Evolutionary conservation across 2,797 vertebrate genomes (phyloP).

Genomic region (Rostrhamus sociabilis): DNA sequence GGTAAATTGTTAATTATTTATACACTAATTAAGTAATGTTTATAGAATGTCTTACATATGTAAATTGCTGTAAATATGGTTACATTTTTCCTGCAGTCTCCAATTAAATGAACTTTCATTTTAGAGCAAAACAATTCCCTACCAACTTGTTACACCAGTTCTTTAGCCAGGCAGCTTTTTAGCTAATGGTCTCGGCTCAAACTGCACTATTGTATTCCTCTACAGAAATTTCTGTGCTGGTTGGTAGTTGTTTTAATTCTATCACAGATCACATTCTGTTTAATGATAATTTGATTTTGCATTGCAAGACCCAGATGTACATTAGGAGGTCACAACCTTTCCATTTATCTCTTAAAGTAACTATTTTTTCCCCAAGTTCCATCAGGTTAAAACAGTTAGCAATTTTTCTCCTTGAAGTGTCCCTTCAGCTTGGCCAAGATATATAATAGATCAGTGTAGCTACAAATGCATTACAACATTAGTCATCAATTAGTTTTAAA

Average conservation of each 20-base stretch:
- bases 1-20: conserved; percentile 47
- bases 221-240: conserved; percentile 15
- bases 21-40: conserved; percentile 32
- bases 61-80: conserved; percentile 38
- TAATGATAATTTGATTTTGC: conserved; percentile 80
- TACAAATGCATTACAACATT: conserved; percentile 81
- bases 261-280: conserved; percentile 62
- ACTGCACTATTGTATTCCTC: conserved; percentile 2
- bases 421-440: conserved; percentile 75
- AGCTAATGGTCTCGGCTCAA: not conserved
- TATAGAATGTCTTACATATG: conserved; percentile 31
- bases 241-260: conserved; percentile 41
- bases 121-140: conserved; percentile 20
- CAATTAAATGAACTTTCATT: conserved; percentile 42
- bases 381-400: conserved; percentile 81
- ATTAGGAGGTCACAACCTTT: conserved; percentile 71
- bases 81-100: conserved; percentile 28
- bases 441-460: conserved; percentile 79
- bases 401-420: conserved; percentile 81
- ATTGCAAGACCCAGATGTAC: conserved; percentile 73
- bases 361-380: conserved; percentile 73
- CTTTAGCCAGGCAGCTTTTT: not conserved
- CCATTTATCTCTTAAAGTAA: conserved; percentile 78
- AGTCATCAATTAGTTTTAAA: conserved; percentile 84
- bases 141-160: conserved; percentile 28